phyloP scores from a whole-genome alignment of 2,797 vertebrate genomes.

The Leptodactylus fallax region DNA sequence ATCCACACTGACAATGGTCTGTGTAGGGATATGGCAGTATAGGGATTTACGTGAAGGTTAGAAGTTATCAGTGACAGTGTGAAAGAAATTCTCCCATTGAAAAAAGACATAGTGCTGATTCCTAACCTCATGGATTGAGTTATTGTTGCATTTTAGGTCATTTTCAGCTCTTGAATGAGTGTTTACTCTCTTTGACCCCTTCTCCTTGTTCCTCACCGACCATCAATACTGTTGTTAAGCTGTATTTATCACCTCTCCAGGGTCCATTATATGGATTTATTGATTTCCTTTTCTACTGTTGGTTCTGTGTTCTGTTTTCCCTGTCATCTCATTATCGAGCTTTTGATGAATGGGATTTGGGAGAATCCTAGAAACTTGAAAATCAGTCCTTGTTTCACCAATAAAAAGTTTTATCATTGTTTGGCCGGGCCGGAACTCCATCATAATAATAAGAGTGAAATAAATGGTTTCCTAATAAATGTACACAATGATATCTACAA shows the following conservation, averaged over 20 bases:
- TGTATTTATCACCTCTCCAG: slow-evolving; percentile 46
- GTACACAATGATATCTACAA: not conserved
- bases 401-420: not conserved
- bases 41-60: slow-evolving; percentile 18
- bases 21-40: not conserved
- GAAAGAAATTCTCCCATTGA: slow-evolving; percentile 20
- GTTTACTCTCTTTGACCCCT: slow-evolving; percentile 56
- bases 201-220: slow-evolving; percentile 30
- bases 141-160: slow-evolving; percentile 28
- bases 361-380: slow-evolving; percentile 16
- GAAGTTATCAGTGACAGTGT: not conserved
- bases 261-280: slow-evolving; percentile 45
- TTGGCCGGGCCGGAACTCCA: not conserved
- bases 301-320: slow-evolving; percentile 33
- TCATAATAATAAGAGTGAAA: not conserved
- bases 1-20: not conserved
- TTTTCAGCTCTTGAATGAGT: slow-evolving; percentile 29
- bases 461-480: not conserved
- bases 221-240: slow-evolving; percentile 46
- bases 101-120: not conserved
- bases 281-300: slow-evolving; percentile 39
- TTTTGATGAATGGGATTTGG: slow-evolving; percentile 17
- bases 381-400: slow-evolving; percentile 9
- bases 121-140: not conserved
- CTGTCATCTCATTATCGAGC: slow-evolving; percentile 46